Evolutionary conservation across 2,113 vertebrate genomes (phyloP).

Genomic region (Muntiacus reevesi): DNA sequence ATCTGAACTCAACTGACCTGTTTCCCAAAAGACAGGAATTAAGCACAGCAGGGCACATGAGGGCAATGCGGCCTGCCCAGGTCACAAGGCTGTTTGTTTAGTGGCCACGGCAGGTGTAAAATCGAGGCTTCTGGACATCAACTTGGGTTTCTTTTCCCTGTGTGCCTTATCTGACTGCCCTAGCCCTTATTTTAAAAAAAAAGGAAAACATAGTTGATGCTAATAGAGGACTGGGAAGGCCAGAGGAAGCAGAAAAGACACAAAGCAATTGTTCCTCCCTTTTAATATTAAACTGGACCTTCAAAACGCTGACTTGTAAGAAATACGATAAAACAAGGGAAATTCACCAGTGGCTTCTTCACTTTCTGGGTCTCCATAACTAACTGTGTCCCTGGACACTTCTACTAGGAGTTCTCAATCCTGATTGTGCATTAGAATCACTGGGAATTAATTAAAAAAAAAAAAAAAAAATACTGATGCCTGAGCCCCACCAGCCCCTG

Average conservation of each 20-base stretch:
- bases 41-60: neutral
- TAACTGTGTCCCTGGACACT: neutral
- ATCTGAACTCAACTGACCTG: neutral
- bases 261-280: neutral
- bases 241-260: neutral
- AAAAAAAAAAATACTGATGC: neutral
- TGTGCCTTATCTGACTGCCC: neutral
- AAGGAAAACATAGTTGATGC: neutral
- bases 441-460: neutral
- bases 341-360: neutral
- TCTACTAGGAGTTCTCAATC: neutral
- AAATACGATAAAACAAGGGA: neutral
- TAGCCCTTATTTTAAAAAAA: neutral
- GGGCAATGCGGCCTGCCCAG: neutral
- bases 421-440: neutral
- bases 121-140: neutral
- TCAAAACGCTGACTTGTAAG: neutral
- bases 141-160: neutral
- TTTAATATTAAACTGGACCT: slow-evolving; percentile 1
- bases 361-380: neutral
- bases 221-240: neutral
- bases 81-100: neutral
- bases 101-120: neutral
- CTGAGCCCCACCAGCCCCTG: neutral
- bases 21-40: neutral